Percentiles rank a stretch among this genome's conserved stretches.
phyloP scores from a whole-genome alignment of 2,113 vertebrate genomes.

The Casuarius casuarius region DNA sequence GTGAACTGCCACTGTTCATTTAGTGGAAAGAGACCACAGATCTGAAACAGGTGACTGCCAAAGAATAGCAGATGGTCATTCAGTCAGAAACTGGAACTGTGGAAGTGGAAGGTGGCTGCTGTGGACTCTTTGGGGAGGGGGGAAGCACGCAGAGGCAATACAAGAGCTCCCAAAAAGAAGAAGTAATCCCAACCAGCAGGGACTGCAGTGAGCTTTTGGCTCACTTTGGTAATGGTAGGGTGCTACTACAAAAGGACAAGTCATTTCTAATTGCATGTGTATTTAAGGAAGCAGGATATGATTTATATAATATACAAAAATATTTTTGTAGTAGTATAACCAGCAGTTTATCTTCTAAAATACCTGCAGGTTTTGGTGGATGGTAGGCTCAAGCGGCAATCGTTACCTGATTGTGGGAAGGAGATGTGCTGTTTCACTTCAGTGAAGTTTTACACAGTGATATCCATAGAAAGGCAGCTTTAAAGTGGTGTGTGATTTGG shows the following conservation, averaged over 20 bases:
- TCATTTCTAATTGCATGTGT: not conserved
- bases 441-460: not conserved
- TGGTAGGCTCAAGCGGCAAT: not conserved
- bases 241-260: not conserved
- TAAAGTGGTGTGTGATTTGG: not conserved
- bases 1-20: not conserved
- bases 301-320: not conserved
- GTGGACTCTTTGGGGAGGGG: not conserved
- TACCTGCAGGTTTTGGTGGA: not conserved
- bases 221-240: not conserved
- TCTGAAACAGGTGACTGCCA: not conserved
- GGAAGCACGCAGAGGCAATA: not conserved
- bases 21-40: not conserved
- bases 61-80: not conserved
- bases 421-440: not conserved
- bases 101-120: fast-evolving
- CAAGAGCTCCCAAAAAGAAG: not conserved
- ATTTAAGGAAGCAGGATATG: fast-evolving
- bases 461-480: not conserved
- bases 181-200: not conserved
- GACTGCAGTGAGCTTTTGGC: not conserved
- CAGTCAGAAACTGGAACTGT: not conserved
- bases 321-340: not conserved
- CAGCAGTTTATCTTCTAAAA: not conserved
- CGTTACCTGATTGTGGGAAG: not conserved